Conservation (phyloP, 1,140 invertebrate genomes). For the Amphibalanus amphitrite region DNA sequence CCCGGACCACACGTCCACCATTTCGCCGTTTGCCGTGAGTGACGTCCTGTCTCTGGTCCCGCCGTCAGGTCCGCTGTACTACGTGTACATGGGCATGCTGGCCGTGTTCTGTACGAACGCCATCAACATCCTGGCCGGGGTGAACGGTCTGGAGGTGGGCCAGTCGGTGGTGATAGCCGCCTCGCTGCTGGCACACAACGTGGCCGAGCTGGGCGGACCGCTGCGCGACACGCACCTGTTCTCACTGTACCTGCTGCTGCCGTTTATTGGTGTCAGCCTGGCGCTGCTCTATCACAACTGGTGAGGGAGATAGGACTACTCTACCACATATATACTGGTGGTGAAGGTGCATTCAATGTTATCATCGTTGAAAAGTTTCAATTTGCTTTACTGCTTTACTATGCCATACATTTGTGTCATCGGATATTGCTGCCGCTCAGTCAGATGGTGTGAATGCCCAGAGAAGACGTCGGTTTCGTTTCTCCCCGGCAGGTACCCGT, state of each 20-base stretch:
- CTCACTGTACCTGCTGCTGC: constrained; percentile 86
- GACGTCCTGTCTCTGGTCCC: no score
- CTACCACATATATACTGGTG: constrained; percentile 21
- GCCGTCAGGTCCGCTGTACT: constrained; percentile 67
- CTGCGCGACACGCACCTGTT: constrained; percentile 56
- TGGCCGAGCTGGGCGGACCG: constrained; percentile 56
- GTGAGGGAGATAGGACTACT: no score
- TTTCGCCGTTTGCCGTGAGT: no score
- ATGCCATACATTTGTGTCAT: no score
- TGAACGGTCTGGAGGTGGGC: constrained; percentile 96
- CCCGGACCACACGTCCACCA: no score
- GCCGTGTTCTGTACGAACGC: constrained; percentile 99
- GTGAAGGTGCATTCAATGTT: constrained; percentile 39
- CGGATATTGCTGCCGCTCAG: no score
- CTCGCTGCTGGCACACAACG: constrained; percentile 77
- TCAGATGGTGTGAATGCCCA: no score
- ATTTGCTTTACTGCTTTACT: no score
- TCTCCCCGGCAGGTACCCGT: constrained; percentile 79
- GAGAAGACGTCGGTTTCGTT: no score
- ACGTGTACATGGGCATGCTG: constrained; percentile 95
- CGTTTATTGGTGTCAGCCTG: constrained; percentile 69
- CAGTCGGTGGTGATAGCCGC: constrained; percentile 84
- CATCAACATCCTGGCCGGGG: constrained; percentile 95
- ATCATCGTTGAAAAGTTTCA: background rate
- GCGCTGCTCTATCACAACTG: constrained; percentile 81